Percentiles rank a stretch among this genome's conserved stretches.
Conservation (phyloP, 2,797 vertebrate genomes). For the Sternotherus odoratus region DNA sequence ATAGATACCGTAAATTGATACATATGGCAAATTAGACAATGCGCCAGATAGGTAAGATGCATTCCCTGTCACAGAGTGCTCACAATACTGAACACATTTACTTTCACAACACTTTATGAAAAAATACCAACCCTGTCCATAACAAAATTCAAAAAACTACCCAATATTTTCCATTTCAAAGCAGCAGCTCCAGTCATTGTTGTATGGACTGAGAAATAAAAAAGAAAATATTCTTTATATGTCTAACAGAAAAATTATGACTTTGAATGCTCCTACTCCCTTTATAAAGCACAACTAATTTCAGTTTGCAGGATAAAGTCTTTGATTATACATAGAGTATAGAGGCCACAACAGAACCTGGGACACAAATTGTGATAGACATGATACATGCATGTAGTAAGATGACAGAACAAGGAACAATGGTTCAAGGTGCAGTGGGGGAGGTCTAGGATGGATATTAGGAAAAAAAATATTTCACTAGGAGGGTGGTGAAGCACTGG, state of each 20-base stretch:
- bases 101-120: background rate
- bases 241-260: background rate
- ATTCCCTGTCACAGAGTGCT: background rate
- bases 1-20: background rate
- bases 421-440: too few species aligned
- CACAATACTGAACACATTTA: background rate
- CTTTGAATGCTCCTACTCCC: background rate
- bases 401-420: too few species aligned
- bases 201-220: constrained; percentile 5
- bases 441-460: too few species aligned
- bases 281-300: background rate
- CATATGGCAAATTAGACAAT: background rate
- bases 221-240: background rate
- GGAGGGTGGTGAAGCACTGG: too few species aligned
- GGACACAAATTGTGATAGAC: fast-evolving
- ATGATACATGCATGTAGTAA: background rate
- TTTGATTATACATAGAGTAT: background rate
- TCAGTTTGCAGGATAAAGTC: background rate
- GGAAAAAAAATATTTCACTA: too few species aligned
- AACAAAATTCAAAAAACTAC: background rate
- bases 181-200: background rate
- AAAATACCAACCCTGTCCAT: background rate
- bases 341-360: background rate
- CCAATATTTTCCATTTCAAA: background rate
- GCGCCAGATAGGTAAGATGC: background rate